Conservation (phyloP, 2,888 invertebrate species). For the Melinopterus prodromus region DNA sequence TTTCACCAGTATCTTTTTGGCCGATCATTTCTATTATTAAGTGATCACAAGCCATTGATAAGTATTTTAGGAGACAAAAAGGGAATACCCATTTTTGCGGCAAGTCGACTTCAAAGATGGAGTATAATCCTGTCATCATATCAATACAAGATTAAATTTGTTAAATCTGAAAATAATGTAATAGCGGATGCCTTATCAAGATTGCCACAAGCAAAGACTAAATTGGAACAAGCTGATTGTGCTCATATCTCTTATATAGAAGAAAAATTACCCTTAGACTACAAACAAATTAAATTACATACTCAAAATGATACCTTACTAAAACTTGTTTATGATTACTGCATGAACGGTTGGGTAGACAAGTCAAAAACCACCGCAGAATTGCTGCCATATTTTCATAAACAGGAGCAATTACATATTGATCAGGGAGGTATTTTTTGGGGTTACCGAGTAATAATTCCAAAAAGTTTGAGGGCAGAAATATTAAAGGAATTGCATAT, state of each 20-base stretch:
- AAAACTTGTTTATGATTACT: conserved; percentile 12
- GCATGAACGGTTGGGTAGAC: conserved; percentile 14
- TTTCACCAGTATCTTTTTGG: conserved; percentile 27
- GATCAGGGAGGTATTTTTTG: conserved; percentile 15
- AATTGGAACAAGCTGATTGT: background rate
- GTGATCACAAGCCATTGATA: conserved; percentile 18
- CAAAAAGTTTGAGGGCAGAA: conserved; percentile 12
- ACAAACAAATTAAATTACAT: conserved; percentile 13
- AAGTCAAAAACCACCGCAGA: background rate
- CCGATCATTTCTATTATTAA: conserved; percentile 31
- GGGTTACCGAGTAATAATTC: conserved; percentile 25
- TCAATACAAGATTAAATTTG: conserved; percentile 14
- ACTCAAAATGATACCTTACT: conserved; percentile 24
- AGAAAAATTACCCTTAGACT: background rate
- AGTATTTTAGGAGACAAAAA: conserved; percentile 40
- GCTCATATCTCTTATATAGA: conserved; percentile 4
- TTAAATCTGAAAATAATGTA: conserved; percentile 6
- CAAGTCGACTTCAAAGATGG: conserved; percentile 14
- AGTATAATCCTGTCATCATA: conserved; percentile 8
- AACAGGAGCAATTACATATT: background rate
- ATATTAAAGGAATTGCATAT: conserved; percentile 30
- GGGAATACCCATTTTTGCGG: background rate
- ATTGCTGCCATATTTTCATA: background rate
- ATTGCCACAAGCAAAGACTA: background rate
- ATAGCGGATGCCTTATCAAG: background rate